A percentile compares a stretch with the other conserved stretches of the same genome.
These are phyloP conservation scores for Arenicola marina DNA, from an alignment of 2,888 invertebrate species.

Conservation along the genomic window DNA sequence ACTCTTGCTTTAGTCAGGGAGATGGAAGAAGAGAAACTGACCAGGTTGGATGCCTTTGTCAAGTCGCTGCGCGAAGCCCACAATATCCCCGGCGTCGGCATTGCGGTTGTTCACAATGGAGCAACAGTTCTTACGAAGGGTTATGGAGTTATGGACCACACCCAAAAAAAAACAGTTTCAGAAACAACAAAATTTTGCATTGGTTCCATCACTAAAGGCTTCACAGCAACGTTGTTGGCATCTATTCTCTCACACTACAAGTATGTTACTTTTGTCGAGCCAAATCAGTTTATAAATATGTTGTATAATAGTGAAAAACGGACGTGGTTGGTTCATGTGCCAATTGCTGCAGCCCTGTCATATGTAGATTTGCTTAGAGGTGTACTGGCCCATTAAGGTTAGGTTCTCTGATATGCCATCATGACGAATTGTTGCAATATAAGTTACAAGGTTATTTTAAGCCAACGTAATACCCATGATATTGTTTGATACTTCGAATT, in stretches of 20 bases:
- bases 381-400: too few relatives aligned
- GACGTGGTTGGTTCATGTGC: neutral
- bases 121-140: too few relatives aligned
- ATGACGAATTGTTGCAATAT: neutral
- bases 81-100: too few relatives aligned
- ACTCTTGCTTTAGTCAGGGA: too few relatives aligned
- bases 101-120: too few relatives aligned
- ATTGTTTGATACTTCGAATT: too few relatives aligned
- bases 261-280: neutral
- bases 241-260: neutral
- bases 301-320: neutral
- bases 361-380: too few relatives aligned
- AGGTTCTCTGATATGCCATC: too few relatives aligned
- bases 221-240: conserved; percentile 7
- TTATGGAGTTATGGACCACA: conserved; percentile 1
- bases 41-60: too few relatives aligned
- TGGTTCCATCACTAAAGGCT: conserved; percentile 10
- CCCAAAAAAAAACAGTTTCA: neutral
- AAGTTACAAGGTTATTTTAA: neutral
- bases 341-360: neutral
- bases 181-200: conserved; percentile 2
- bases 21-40: too few relatives aligned
- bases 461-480: neutral
- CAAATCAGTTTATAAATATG: neutral
- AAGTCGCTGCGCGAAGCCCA: too few relatives aligned